Base-by-base conservation (phyloP, 2,113 vertebrate species). In the Gallinago media region DNA sequence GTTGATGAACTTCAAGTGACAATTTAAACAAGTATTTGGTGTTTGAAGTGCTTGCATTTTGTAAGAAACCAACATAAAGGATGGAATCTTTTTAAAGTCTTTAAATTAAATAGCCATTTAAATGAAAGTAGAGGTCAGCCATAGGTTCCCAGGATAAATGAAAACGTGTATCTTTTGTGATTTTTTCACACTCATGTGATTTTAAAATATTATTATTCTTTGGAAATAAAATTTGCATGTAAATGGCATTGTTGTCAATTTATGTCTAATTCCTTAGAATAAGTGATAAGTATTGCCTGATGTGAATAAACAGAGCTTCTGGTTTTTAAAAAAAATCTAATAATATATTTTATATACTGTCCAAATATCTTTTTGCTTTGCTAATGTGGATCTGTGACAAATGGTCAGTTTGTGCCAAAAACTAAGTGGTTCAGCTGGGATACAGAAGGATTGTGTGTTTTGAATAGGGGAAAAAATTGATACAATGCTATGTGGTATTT, bases 1-100 rank as follows among this genome's bases (percentile, higher is more conserved):
- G 94, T 96, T 98, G 96, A 97, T 97, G 96, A 98, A 97, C 96
- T 98, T 97, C 93, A 96, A 96, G 84, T 81, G 88, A 96, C 86
- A 77, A 62, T 95, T 92, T 88, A 88, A 95, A 85, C 42, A 93
- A 93, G 71, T 91, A 68, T 86, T 88, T 62, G 68, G 58, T 96
- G 77, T 97, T 73, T n/a, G 26, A 74, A 94, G 78, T 96, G 62
- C 91, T 97, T 97, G 84, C 74, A 76, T 96, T 96, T 97, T 80
- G 59, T 56, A 85, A 94, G 92, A 78, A 83, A 88, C 85, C 56
- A 92, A 77, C 19, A 15, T 94, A 94, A 92, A 78, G 38, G 47
- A 76, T 66, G 32, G 77, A 91, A 80, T 40, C 11, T 91, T 81
- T 95, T 97, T 94, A 92, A 98, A 95, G 74, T 82, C 76, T 97